Evolutionary conservation across 2,797 vertebrate genomes (phyloP), one percentile per base, ranked within the genome.

Genomic region (Sebastes cheni): DNA sequence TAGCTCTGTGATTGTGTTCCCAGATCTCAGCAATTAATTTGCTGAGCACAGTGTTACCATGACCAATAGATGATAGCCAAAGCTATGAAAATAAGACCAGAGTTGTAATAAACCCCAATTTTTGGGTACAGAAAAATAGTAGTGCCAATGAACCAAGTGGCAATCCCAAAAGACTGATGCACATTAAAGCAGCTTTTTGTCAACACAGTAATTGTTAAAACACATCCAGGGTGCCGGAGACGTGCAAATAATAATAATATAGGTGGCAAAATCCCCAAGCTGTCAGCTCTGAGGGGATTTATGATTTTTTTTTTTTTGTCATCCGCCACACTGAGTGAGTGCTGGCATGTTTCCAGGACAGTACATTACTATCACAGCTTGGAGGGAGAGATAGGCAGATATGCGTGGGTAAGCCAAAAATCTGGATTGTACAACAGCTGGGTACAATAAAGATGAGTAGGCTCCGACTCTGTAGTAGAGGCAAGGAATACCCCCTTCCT

Each of bases 211-310:
- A 80, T 60, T 68, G 83, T 75, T 68, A 61, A 50, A 79, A 78
- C 64, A 60, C 67, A 30, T 34, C 67, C 77, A 72, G 27, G 8
- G 30, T 58, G 79, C 46, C 1, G 72, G 46, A 79, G 79, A 85
- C 14, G 42, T 72, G 81, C 79, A 84, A 81, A 88, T 87, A 87
- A 87, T 89, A 72, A 86, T 90, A 77, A 77, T 75, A 91, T 79
- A 80, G 86, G 83, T 85, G 87, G 82, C 42, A 83, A 88, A 92
- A 90, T 91, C 89, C 86, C 84, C 85, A 86, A 86, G 83, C 91
- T 90, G 84, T 91, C 76, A 85, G 89, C 86, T 89, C 86, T 91
- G 82, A 92, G 71, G 80, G 91, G 91, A 92, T 93, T 92, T 92
- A 70, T 55, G 77, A 55, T 74, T 88, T 77, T 73, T 30, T 75